phyloP scores from a whole-genome alignment of 1,140 invertebrate species.

The Ectropis grisescens region DNA sequence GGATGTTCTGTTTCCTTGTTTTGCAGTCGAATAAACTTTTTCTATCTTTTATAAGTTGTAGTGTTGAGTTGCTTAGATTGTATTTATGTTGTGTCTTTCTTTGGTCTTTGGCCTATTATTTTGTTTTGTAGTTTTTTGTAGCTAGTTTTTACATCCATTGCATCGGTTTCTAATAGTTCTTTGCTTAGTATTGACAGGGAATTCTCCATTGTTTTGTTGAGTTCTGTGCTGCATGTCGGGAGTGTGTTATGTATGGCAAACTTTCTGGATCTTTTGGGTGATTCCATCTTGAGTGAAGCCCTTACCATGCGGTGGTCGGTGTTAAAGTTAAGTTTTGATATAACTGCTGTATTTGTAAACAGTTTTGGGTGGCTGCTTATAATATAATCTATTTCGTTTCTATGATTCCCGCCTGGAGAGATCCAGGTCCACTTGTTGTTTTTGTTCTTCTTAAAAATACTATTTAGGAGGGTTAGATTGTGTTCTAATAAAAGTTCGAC shows the following conservation, averaged over 20 bases:
- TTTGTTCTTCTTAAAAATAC: slow-evolving; percentile 2
- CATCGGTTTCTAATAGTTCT: neutral
- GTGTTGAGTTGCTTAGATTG: neutral
- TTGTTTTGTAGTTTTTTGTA: neutral
- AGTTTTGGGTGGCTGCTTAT: neutral
- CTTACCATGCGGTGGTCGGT: neutral
- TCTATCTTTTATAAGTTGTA: slow-evolving; percentile 1
- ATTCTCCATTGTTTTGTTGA: neutral
- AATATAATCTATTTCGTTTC: slow-evolving; percentile 2
- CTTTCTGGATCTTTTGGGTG: neutral
- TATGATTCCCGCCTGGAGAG: neutral
- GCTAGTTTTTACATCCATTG: neutral
- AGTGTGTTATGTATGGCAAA: too few relatives aligned
- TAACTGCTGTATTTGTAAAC: neutral
- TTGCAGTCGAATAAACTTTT: neutral
- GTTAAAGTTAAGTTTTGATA: neutral
- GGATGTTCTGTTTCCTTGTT: slow-evolving; percentile 1
- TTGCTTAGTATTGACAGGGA: neutral
- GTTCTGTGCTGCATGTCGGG: neutral
- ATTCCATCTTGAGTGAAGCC: neutral
- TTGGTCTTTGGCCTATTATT: neutral
- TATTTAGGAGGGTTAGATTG: slow-evolving; percentile 1
- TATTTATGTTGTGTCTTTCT: neutral
- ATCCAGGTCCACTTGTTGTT: slow-evolving; percentile 5
- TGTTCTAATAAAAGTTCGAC: slow-evolving; percentile 2